phyloP scores from a whole-genome alignment of 2,113 vertebrate species.

The Micromys minutus region DNA sequence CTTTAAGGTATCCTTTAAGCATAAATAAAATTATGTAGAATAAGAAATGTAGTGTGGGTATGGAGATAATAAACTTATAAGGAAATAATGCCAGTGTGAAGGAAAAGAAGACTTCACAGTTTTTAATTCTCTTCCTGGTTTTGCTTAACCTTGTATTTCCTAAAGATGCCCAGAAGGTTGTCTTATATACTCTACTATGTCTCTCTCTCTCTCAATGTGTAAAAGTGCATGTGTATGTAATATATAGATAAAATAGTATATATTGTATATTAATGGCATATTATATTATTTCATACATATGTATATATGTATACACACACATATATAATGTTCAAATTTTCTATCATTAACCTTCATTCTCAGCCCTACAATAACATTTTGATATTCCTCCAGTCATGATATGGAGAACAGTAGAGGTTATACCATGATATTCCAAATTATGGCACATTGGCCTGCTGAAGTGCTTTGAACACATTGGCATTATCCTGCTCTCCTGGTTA shows the following conservation, averaged over 20 bases:
- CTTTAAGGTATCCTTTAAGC: conserved; percentile 28
- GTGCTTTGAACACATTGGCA: background rate
- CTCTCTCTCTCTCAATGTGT: background rate
- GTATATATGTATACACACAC: too few relatives aligned
- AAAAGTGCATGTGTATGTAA: too few relatives aligned
- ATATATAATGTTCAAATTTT: too few relatives aligned
- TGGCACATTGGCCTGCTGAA: background rate
- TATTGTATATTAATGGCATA: background rate
- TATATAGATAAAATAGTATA: too few relatives aligned
- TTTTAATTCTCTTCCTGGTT: conserved; percentile 20
- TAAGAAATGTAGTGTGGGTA: conserved; percentile 11
- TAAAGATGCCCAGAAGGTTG: background rate
- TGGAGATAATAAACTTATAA: background rate
- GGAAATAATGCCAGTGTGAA: conserved; percentile 16
- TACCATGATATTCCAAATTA: background rate
- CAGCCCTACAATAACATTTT: background rate
- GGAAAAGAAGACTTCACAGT: background rate
- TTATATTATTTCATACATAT: too few relatives aligned
- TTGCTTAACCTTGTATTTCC: background rate
- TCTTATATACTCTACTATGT: background rate
- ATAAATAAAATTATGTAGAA: conserved; percentile 43
- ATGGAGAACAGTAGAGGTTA: background rate
- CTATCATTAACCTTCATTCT: background rate
- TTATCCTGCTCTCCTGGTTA: background rate
- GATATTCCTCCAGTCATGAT: background rate